Evolutionary conservation across 1,140 invertebrate species (phyloP), one percentile per base, ranked within the genome.

Genomic region (Scaptomyza pallida): DNA sequence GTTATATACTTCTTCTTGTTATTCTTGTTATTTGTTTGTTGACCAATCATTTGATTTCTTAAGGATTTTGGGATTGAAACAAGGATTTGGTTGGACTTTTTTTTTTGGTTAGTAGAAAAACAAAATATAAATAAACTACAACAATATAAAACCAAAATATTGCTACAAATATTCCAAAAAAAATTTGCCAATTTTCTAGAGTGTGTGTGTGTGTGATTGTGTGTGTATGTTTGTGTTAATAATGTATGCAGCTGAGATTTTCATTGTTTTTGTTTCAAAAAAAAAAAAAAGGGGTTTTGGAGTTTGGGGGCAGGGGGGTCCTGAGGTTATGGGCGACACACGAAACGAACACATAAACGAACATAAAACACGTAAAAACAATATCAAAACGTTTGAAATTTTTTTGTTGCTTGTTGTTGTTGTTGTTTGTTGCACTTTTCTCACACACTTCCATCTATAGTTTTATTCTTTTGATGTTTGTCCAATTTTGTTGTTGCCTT

Each of bases 321-420:
- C 12, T 13, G 16, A 43, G 21, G 21, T 65, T 72, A 35, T 60
- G 55, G 59, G 54, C 68, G 40, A 70, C 60, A 70, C 60, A 70
- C 51, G 59, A 57, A 57, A 75, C 68, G 59, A 26, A 26, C 23
- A 73, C 64, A 56, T 12, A 69, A 71, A 62, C 55, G 51, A 75
- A 75, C 52, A 54, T 59, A 65, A 60, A 60, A 60, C 55, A 55
- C 55, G 59, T 48, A 75, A 75, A 70, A 75, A 70, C 64, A 68
- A 73, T 37, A 37, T 55, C 44, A 75, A 50, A 75, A 72, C 45
- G 52, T n/a, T n/a, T n/a, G n/a, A n/a, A n/a, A n/a, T n/a, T n/a
- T 9, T 33, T 40, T 43, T 43, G 54, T 21, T 26, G 1, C 0
- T 55, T 56, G 37, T 15, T 26, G 3, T 33, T 44, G 5, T 57